Evolutionary conservation across 2,113 vertebrate species (phyloP), one percentile per base, ranked within the genome.

Genomic region (Oreochromis niloticus): DNA sequence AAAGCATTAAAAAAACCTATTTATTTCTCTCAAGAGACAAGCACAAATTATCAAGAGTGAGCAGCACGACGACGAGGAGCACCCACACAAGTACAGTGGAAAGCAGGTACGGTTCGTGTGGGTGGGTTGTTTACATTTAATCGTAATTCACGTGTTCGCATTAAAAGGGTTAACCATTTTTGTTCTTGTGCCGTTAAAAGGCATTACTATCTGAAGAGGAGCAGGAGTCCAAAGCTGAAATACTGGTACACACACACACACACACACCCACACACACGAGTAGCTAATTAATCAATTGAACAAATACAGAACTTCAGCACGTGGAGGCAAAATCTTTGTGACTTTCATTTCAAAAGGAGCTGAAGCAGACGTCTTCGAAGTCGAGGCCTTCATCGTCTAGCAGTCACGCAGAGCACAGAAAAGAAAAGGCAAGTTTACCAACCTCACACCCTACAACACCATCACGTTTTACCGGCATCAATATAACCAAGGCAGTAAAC

Each of bases 281-380:
- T 56, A 63, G 9, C 17, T 27, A 12, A 24, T 52, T 46, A 6
- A 24, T 46, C 24, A 24, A 5, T 17, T 32, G 16, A 32, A 41
- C 57, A 30, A 27, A 80, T 14, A 6, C 6, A 22, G 4, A 6
- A 27, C 34, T 52, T 80, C 32, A 57, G 66, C 22, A 41, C 6
- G 22, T 7, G 19, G 4, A 52, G 14, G 32, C 10, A 66, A 50
- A 80, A 43, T 39, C 4, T 56, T 61, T 22, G 19, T 48, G 54
- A 71, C 17, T 84, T 52, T 87, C 4, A 2, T 75, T 81, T 84
- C 34, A 52, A 73, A 90, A 95, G 92, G 87, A 94, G 82, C 41
- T 68, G 75, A 87, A 91, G 16, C 80, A 34, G 43, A 84, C 5
- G 7, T 48, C 75, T 39, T 71, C 57, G 52, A 43, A 88, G 46